Percentiles rank a stretch among this genome's conserved stretches.
Evolutionary conservation across 2,113 vertebrate genomes (phyloP).

Genomic region (Lepus timidus): DNA sequence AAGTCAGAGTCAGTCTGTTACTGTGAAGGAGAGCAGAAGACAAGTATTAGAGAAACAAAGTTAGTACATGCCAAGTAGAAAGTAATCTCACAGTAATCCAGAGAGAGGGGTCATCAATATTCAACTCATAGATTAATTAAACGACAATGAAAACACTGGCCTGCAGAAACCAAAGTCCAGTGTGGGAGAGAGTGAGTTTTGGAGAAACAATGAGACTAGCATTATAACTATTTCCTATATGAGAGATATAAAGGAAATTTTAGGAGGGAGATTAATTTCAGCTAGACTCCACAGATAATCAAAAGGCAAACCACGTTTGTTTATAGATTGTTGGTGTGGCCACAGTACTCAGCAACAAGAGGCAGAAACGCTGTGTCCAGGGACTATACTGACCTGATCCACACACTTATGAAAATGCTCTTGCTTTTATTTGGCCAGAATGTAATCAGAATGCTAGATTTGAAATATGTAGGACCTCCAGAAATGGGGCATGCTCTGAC

Average conservation of each 20-base stretch:
- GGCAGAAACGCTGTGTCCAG: rapidly evolving
- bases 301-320: neutral
- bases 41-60: neutral
- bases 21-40: neutral
- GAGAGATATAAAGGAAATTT: neutral
- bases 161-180: neutral
- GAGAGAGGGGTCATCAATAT: neutral
- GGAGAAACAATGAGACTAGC: neutral
- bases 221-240: neutral
- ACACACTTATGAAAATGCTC: neutral
- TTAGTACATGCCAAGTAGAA: neutral
- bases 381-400: neutral
- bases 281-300: neutral
- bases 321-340: neutral
- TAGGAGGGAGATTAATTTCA: neutral
- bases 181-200: neutral
- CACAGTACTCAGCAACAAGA: rapidly evolving
- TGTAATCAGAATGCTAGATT: neutral
- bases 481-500: neutral
- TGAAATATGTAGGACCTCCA: neutral
- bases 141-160: neutral
- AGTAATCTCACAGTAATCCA: neutral
- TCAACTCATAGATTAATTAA: neutral
- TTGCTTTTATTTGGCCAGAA: neutral
- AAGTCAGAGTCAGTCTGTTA: neutral